Evolutionary conservation across 1,140 invertebrate species (phyloP).

Genomic region (Trypoxylus dichotomus): DNA sequence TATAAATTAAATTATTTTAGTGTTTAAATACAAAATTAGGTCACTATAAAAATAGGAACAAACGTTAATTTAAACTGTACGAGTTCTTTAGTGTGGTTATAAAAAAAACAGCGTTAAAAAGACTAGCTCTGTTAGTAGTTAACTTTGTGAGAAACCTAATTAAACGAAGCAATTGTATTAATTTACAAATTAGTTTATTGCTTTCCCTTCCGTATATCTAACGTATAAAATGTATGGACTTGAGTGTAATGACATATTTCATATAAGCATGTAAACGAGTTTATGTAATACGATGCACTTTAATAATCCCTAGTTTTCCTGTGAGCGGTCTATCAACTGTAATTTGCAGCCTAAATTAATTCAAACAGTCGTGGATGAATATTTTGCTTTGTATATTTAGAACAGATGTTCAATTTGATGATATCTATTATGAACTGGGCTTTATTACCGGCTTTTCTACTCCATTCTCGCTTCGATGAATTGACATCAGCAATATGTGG

Average conservation of each 20-base stretch:
- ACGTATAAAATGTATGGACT: not conserved
- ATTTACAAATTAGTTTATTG: constrained; percentile 19
- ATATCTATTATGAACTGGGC: not conserved
- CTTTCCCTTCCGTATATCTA: not conserved
- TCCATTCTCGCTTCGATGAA: no score
- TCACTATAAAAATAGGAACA: no score
- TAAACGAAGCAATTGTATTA: not conserved
- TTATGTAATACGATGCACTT: not conserved
- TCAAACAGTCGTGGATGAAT: not conserved
- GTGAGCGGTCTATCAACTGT: not conserved
- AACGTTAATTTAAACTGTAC: no score
- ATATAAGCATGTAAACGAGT: not conserved
- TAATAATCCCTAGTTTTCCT: not conserved
- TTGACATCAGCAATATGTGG: no score
- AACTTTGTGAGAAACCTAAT: not conserved
- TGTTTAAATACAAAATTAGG: no score
- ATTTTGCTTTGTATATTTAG: not conserved
- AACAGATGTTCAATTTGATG: constrained; percentile 1
- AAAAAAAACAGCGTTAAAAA: not conserved
- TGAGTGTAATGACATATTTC: not conserved
- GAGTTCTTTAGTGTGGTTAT: not conserved
- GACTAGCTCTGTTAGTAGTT: not conserved
- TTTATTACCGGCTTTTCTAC: not conserved
- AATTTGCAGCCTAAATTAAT: not conserved
- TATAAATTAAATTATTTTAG: no score